These are phyloP conservation scores for Anniella stebbinsi DNA, from an alignment of 2,797 vertebrate genomes.

Conservation along the genomic window DNA sequence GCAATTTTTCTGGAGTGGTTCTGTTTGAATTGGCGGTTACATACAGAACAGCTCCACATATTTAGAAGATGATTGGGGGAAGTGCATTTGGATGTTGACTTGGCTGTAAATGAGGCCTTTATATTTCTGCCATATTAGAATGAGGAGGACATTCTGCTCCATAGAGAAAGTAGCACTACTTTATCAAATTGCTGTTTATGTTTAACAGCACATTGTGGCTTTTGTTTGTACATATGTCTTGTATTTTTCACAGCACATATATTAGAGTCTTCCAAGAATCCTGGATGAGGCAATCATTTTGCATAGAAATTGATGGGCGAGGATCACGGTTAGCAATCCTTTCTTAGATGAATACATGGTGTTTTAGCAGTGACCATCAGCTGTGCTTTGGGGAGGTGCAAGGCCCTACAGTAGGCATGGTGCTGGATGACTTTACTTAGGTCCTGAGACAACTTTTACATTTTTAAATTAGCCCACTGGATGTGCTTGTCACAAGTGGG, in stretches of 20 bases:
- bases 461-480: background rate
- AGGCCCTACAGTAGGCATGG: no score
- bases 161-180: background rate
- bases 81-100: conserved; percentile 26
- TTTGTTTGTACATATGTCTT: background rate
- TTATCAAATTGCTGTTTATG: background rate
- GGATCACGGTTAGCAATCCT: background rate
- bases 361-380: background rate
- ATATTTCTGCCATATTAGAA: conserved; percentile 20
- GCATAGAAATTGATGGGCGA: background rate
- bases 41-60: background rate
- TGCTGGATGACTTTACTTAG: background rate
- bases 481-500: background rate
- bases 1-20: background rate
- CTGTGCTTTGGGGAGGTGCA: background rate
- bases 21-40: background rate
- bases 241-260: conserved; percentile 6
- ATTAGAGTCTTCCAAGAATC: background rate
- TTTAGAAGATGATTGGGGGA: background rate
- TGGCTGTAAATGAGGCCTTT: conserved; percentile 18
- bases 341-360: background rate
- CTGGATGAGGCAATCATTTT: background rate
- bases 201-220: background rate
- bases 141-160: conserved; percentile 17
- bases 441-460: background rate